Evolutionary conservation across 2,797 vertebrate genomes (phyloP).

Genomic region (Catostomus latipinnis): DNA sequence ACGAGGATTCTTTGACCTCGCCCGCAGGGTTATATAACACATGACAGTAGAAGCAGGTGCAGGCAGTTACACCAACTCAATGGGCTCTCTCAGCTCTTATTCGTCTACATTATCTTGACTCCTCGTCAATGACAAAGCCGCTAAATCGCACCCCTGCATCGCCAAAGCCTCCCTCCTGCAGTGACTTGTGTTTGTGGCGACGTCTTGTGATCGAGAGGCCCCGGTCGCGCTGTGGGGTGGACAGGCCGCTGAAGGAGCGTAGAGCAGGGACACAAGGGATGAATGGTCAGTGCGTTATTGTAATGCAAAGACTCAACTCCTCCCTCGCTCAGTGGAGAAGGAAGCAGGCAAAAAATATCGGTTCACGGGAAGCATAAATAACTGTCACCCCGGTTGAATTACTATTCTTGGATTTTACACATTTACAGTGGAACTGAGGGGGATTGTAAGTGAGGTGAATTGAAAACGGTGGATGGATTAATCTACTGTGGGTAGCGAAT

Average conservation of each 20-base stretch:
- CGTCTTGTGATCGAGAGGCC: slow-evolving; percentile 69
- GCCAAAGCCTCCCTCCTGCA: slow-evolving; percentile 53
- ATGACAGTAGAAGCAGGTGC: slow-evolving; percentile 49
- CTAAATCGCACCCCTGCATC: slow-evolving; percentile 51
- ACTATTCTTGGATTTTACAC: slow-evolving; percentile 31
- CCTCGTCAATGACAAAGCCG: slow-evolving; percentile 48
- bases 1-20: slow-evolving; percentile 14
- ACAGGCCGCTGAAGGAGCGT: slow-evolving; percentile 74
- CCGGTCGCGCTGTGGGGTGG: slow-evolving; percentile 72
- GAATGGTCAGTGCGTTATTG: slow-evolving; percentile 78
- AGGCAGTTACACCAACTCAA: slow-evolving; percentile 42
- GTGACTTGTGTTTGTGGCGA: slow-evolving; percentile 63
- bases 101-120: slow-evolving; percentile 32
- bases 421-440: slow-evolving; percentile 3
- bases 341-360: slow-evolving; percentile 39
- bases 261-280: slow-evolving; percentile 66
- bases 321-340: slow-evolving; percentile 70
- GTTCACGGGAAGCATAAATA: slow-evolving; percentile 54
- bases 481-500: no score
- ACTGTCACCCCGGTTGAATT: slow-evolving; percentile 27
- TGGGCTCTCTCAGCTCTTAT: slow-evolving; percentile 19
- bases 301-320: slow-evolving; percentile 76
- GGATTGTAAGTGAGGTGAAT: slow-evolving; percentile 2
- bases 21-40: slow-evolving; percentile 25
- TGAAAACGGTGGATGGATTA: not conserved